These are phyloP conservation scores for Premnoplex brunnescens DNA, from an alignment of 2,797 vertebrate species.

Conservation along the genomic window DNA sequence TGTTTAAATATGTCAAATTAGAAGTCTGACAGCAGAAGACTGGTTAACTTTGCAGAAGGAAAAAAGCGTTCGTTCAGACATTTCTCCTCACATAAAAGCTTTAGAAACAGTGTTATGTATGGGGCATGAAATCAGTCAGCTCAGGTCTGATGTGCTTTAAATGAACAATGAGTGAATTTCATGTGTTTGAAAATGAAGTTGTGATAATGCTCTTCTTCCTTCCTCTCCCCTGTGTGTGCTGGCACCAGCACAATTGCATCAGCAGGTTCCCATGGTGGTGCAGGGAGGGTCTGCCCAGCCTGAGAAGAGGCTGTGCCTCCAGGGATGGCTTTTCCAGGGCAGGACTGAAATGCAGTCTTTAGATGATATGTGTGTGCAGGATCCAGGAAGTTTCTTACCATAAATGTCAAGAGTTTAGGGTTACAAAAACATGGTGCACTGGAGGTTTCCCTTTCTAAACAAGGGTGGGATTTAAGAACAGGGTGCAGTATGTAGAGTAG, in stretches of 20 bases:
- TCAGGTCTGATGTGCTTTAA: neutral
- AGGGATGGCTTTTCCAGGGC: neutral
- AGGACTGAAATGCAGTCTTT: neutral
- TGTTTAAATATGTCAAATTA: constrained; percentile 32
- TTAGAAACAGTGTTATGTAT: neutral
- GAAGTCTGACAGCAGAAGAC: constrained; percentile 20
- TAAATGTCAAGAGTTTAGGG: neutral
- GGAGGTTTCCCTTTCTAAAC: neutral
- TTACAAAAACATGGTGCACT: neutral
- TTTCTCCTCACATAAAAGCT: neutral
- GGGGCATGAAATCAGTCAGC: neutral
- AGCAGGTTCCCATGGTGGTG: neutral
- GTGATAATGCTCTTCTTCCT: accelerated
- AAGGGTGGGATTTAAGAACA: neutral
- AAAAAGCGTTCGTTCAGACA: constrained; percentile 9
- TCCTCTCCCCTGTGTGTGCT: neutral
- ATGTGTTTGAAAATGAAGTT: neutral
- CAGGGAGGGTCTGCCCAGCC: neutral
- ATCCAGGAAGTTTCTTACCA: neutral
- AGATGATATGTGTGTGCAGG: neutral
- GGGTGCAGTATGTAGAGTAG: accelerated
- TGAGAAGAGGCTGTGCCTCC: accelerated
- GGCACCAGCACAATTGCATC: neutral
- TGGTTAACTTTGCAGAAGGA: neutral
- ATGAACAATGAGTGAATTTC: neutral